phyloP scores from a whole-genome alignment of 1,140 invertebrate species.

The Phortica variegata region DNA sequence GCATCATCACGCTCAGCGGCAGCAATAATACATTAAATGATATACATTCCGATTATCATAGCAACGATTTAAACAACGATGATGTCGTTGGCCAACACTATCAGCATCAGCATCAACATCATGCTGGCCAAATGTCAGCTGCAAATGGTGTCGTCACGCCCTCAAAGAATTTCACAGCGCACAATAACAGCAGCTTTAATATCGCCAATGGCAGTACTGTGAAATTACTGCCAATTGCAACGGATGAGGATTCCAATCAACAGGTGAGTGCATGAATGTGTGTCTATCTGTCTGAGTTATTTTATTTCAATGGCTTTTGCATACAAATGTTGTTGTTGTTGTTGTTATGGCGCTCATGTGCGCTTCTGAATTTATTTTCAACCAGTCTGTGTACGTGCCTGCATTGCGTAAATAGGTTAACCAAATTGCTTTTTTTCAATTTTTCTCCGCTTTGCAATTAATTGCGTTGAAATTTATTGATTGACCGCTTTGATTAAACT shows the following conservation, averaged over 20 bases:
- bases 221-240: conserved; percentile 33
- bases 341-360: no score
- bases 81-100: conserved; percentile 11
- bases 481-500: no score
- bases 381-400: no score
- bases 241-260: conserved; percentile 47
- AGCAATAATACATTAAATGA: conserved; percentile 51
- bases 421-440: no score
- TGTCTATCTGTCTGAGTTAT: no score
- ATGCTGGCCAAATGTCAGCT: background rate
- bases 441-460: no score
- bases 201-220: conserved; percentile 51
- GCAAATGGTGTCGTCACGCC: background rate
- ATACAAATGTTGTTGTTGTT: no score
- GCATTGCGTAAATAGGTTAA: no score
- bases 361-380: no score
- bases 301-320: no score
- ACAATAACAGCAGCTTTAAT: conserved; percentile 28
- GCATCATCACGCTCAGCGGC: conserved; percentile 46
- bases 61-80: conserved; percentile 34
- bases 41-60: conserved; percentile 40
- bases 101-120: background rate
- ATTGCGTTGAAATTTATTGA: no score
- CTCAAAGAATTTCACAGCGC: conserved; percentile 42
- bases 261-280: conserved; percentile 37